Evolutionary conservation across 2,113 vertebrate species (phyloP), one percentile per base, ranked within the genome.

Genomic region (Alosa alosa): DNA sequence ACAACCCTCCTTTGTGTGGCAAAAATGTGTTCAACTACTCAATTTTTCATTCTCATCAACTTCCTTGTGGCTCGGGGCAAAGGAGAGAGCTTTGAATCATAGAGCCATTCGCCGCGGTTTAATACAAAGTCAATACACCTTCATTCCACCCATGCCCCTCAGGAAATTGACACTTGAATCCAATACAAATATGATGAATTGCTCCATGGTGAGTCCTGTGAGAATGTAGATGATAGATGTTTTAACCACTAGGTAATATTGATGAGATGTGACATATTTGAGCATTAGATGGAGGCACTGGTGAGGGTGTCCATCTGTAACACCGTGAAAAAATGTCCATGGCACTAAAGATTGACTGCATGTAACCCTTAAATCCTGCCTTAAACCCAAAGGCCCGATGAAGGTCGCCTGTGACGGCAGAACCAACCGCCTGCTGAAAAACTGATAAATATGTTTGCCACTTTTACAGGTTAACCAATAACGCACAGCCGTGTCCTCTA

Each of bases 391-490:
- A 86, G 86, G 52, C 18, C 87, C 87, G 88, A 83, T 87, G 86
- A 89, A 86, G 88, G 90, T 46, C 39, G 36, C 55, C n/a, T 22
- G 83, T 57, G 86, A 86, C 81, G 84, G 83, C 18, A 84, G 89
- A 88, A 83, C 87, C 83, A 82, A 81, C 84, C 86, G 85, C 84
- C 89, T 86, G 82, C 64, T 0, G 50, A 84, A 81, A 60, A 25
- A 68, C 86, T 89, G 91, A 91, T 91, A 90, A 91, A 93, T 89
- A 91, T 88, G 88, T 82, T 86, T 87, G 89, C 88, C 87, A 89
- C 89, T 88, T 89, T 88, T 91, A 90, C 87, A 87, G 84, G 87
- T 39, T 86, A 90, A 92, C 92, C 92, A 90, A 93, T 93, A 92
- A 91, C 84, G 87, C 89, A 68, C 90, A 86, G 85, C 60, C 84